These are phyloP conservation scores for Teinopalpus imperialis DNA, from an alignment of 2,888 invertebrate genomes.

Conservation along the genomic window DNA sequence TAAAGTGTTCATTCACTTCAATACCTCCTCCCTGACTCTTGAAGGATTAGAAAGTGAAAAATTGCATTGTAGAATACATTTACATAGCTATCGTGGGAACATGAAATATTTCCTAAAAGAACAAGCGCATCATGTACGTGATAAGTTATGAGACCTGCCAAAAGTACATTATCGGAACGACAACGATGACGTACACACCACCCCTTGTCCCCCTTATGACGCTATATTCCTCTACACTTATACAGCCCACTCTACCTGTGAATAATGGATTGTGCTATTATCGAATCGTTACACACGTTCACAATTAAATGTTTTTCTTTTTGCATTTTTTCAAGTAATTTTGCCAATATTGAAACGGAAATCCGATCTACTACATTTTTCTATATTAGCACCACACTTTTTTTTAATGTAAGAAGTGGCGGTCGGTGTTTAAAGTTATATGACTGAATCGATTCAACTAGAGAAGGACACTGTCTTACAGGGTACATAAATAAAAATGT, in stretches of 20 bases:
- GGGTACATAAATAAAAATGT: too few relatives aligned
- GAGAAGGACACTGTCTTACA: too few relatives aligned
- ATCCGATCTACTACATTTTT: too few relatives aligned
- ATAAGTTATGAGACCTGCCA: conserved; percentile 36
- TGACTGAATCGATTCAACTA: too few relatives aligned
- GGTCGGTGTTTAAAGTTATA: too few relatives aligned
- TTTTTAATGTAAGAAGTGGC: not conserved
- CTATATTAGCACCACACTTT: too few relatives aligned
- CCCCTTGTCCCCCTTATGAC: conserved; percentile 6
- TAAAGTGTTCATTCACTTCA: too few relatives aligned
- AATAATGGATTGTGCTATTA: conserved; percentile 6
- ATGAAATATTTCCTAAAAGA: conserved; percentile 28
- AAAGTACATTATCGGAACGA: conserved; percentile 39
- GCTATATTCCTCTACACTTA: conserved; percentile 7
- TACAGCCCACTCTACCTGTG: conserved; percentile 1
- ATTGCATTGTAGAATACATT: too few relatives aligned
- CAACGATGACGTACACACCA: conserved; percentile 31
- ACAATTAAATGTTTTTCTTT: not conserved
- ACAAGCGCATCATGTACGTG: conserved; percentile 15
- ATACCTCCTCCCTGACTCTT: too few relatives aligned
- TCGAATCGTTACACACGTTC: not conserved
- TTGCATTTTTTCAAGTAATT: too few relatives aligned
- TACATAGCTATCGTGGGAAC: conserved; percentile 8
- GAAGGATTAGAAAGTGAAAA: too few relatives aligned
- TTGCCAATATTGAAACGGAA: too few relatives aligned